Base-by-base conservation (phyloP, 23 tunicate genomes). In the Styela clava region DNA sequence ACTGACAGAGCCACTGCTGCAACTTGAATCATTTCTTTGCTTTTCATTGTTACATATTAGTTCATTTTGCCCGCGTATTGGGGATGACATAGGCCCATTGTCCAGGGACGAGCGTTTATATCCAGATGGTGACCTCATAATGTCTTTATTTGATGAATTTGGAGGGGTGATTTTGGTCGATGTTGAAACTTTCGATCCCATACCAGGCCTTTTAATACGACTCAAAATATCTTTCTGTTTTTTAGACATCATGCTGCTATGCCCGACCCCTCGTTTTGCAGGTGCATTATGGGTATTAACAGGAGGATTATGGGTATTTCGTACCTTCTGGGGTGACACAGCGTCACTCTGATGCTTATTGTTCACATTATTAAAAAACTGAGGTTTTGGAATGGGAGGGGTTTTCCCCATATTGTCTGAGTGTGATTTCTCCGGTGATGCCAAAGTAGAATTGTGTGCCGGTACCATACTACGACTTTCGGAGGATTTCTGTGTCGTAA, bases 171-270 rank as follows among this genome's bases (percentile, higher is more conserved):
- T 33, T 25, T 31, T 65, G 29, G 7, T 9, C 31, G 65, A 35
- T 52, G 74, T 81, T 2, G 70, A 69, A 2, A 64, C 16, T 52
- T 34, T 63, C 21, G 73, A 63, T 65, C 31, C 74, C 61, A 69
- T 71, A 20, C 83, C 86, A 1, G 73, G 62, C 62, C 78, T 86
- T 37, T 91, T 91, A 79, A 91, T 77, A 36, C 88, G 84, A 19
- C 85, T 82, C 78, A 91, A 64, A 19, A 91, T 86, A 24, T 79
- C 73, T 64, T 79, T 73, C 35, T 91, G 97, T 30, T 86, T 86
- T 52, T 91, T 91, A 3, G 97, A 91, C 91, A 91, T 83, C 63
- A 81, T 34, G 23, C 34, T 64, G 21, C 90, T 88, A 25, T 76
- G 74, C 33, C 69, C 83, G 30, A 73, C 79, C 34, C 69, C 52